A percentile compares a stretch with the other conserved stretches of the same genome.
phyloP scores from a whole-genome alignment of 1,140 invertebrate species.

The Diabrotica undecimpunctata region DNA sequence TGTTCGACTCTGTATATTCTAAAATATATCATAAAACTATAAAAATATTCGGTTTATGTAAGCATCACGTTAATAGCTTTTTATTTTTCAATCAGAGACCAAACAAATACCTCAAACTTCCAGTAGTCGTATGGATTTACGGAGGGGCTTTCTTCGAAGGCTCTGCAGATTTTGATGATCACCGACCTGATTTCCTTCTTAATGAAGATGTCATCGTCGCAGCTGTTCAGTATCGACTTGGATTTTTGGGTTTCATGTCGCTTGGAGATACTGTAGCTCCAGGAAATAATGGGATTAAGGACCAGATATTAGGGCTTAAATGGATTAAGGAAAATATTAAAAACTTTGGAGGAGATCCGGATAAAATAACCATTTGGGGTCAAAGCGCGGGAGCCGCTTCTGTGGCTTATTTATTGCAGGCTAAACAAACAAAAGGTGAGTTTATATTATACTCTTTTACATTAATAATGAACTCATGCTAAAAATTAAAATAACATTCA shows the following conservation, averaged over 20 bases:
- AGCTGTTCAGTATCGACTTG: conserved; percentile 67
- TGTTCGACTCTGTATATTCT: no score
- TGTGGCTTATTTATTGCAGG: conserved; percentile 61
- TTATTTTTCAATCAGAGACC: not conserved
- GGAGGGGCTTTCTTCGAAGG: conserved; percentile 68
- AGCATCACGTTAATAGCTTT: no score
- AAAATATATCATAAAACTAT: no score
- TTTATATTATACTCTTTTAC: no score
- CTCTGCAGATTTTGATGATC: conserved; percentile 56
- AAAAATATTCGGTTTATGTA: no score
- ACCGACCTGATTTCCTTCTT: conserved; percentile 63
- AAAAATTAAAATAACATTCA: no score
- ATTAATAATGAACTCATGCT: no score
- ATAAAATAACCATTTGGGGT: conserved; percentile 62
- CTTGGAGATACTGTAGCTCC: conserved; percentile 55
- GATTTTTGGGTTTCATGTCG: conserved; percentile 53
- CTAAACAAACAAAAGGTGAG: conserved; percentile 56
- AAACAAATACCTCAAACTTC: conserved; percentile 20
- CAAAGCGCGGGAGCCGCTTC: conserved; percentile 66
- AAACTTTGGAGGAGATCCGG: conserved; percentile 69
- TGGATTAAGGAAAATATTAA: conserved; percentile 70
- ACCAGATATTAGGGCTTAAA: conserved; percentile 65
- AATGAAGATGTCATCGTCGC: conserved; percentile 66
- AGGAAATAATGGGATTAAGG: conserved; percentile 66
- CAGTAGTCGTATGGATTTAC: conserved; percentile 62